Evolutionary conservation across 1,140 invertebrate genomes (phyloP).

Genomic region (Lasioglossum baleicum): DNA sequence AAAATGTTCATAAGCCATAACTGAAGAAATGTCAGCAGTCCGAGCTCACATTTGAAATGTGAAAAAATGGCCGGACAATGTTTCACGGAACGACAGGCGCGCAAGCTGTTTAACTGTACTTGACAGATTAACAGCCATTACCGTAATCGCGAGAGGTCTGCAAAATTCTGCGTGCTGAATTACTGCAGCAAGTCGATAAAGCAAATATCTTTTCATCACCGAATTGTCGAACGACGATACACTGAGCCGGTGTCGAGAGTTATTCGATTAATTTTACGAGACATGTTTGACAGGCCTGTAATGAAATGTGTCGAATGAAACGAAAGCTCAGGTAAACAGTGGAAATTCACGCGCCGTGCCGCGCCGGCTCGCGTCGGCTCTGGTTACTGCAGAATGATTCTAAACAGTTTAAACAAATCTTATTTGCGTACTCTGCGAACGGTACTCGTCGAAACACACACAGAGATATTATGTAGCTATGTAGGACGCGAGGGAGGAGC

Average conservation of each 20-base stretch:
- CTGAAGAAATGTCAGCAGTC: too few relatives aligned
- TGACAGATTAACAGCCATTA: conserved; percentile 36
- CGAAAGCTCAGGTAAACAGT: conserved; percentile 2
- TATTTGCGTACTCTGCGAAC: not conserved
- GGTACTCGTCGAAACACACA: not conserved
- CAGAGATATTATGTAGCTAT: too few relatives aligned
- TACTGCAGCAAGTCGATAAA: conserved; percentile 21
- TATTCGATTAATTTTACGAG: conserved; percentile 40
- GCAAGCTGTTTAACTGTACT: conserved; percentile 26
- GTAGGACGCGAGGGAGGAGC: too few relatives aligned
- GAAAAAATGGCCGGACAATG: not conserved
- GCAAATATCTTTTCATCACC: conserved; percentile 19
- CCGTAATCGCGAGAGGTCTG: conserved; percentile 2
- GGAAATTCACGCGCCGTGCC: not conserved
- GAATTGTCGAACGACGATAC: conserved; percentile 1
- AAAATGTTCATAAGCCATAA: too few relatives aligned
- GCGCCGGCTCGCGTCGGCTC: not conserved
- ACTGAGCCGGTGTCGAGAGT: not conserved
- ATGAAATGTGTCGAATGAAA: conserved; percentile 1
- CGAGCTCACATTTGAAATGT: too few relatives aligned
- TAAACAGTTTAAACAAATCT: conserved; percentile 3
- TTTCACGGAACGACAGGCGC: conserved; percentile 4
- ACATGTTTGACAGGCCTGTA: conserved; percentile 9
- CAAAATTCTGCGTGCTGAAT: conserved; percentile 17
- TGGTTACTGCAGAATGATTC: not conserved